phyloP scores from a whole-genome alignment of 2,113 vertebrate genomes.

The Ammodytes marinus region DNA sequence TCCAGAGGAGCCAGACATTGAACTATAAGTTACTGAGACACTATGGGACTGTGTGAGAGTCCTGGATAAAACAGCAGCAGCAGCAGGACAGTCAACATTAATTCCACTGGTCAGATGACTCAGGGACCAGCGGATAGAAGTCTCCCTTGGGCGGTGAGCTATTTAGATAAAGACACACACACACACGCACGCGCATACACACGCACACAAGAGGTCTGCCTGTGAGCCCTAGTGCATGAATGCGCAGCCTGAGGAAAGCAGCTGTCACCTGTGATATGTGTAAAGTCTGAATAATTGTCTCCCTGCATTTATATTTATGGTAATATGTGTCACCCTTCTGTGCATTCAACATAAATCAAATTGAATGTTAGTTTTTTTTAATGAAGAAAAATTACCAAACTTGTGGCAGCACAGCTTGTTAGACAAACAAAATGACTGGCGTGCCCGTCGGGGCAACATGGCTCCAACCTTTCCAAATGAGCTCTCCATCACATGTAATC shows the following conservation, averaged over 20 bases:
- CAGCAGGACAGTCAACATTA: conserved; percentile 17
- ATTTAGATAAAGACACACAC: conserved; percentile 27
- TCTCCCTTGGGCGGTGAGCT: conserved; percentile 6
- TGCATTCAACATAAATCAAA: conserved; percentile 61
- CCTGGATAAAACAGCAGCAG: conserved; percentile 20
- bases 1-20: background rate
- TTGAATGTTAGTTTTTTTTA: conserved; percentile 62
- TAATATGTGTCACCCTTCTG: conserved; percentile 45
- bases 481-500: conserved; percentile 67
- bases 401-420: conserved; percentile 66
- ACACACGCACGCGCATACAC: background rate
- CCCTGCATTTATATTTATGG: conserved; percentile 42
- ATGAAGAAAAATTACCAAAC: conserved; percentile 74
- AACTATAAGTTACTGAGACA: background rate
- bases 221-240: conserved; percentile 3
- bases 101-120: conserved; percentile 41
- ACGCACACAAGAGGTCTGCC: background rate
- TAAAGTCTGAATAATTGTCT: conserved; percentile 49
- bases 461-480: conserved; percentile 61
- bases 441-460: conserved; percentile 34
- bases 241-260: conserved; percentile 33
- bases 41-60: background rate
- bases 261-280: conserved; percentile 51
- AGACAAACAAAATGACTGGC: conserved; percentile 59
- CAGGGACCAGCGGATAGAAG: conserved; percentile 34